These are phyloP conservation scores for Thecophora atra DNA, from an alignment of 2,888 invertebrate species.

Conservation along the genomic window DNA sequence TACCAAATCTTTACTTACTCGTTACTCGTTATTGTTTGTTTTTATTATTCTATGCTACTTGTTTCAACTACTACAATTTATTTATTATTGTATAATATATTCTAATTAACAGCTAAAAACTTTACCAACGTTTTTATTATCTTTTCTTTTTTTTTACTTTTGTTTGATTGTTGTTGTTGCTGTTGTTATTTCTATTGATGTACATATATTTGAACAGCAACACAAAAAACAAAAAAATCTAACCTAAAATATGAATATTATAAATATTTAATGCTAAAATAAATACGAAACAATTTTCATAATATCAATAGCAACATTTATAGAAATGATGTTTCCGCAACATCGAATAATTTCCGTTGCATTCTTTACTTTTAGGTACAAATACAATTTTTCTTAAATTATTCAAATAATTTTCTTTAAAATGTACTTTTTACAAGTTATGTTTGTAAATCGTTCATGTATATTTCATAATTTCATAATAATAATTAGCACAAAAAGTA, in stretches of 20 bases:
- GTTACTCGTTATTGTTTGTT: slow-evolving; percentile 6
- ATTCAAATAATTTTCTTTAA: too few species aligned
- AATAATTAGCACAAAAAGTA: too few species aligned
- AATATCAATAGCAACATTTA: neutral
- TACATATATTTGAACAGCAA: neutral
- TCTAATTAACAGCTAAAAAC: neutral
- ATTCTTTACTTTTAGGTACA: slow-evolving; percentile 7
- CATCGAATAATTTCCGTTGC: slow-evolving; percentile 2
- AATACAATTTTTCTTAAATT: neutral
- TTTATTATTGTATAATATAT: neutral
- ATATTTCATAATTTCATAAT: too few species aligned
- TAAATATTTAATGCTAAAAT: neutral
- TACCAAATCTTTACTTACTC: slow-evolving; percentile 32
- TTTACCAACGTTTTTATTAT: neutral
- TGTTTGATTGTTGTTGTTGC: too few species aligned
- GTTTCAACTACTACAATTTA: neutral
- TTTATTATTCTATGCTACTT: slow-evolving; percentile 13
- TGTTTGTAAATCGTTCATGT: too few species aligned
- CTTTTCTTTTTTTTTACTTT: slow-evolving; percentile 8
- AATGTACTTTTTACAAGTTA: too few species aligned
- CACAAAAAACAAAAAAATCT: neutral
- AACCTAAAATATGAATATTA: neutral
- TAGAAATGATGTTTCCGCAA: neutral
- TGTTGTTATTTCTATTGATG: too few species aligned
- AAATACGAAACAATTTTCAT: slow-evolving; percentile 16